Evolutionary conservation across 2,797 vertebrate species (phyloP).

Genomic region (Acipenser ruthenus): DNA sequence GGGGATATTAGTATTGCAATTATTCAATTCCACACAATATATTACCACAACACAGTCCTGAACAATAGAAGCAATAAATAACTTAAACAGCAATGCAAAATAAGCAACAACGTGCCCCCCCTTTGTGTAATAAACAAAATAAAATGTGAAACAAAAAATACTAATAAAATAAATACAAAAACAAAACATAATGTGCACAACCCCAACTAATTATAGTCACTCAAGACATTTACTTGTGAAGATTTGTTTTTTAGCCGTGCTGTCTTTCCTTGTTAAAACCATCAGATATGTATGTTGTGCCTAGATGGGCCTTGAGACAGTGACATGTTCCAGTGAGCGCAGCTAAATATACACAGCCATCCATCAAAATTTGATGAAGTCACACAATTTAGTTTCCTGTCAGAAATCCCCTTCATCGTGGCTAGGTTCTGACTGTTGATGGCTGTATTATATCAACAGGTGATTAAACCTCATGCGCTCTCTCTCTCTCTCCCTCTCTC

Average conservation of each 20-base stretch:
- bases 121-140: too few species aligned
- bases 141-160: too few species aligned
- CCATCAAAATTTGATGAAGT: constrained; percentile 1
- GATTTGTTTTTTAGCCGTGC: background rate
- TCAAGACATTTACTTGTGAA: background rate
- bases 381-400: background rate
- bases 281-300: background rate
- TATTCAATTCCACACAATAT: too few species aligned
- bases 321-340: background rate
- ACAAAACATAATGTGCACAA: too few species aligned
- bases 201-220: too few species aligned
- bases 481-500: background rate
- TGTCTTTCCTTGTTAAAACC: background rate
- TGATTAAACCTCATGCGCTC: background rate
- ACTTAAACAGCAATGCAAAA: too few species aligned
- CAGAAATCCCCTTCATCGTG: background rate
- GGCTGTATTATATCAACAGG: background rate
- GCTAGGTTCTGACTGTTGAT: background rate
- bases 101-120: too few species aligned
- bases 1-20: too few species aligned
- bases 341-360: background rate
- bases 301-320: background rate
- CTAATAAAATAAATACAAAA: too few species aligned
- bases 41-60: too few species aligned
- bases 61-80: too few species aligned